phyloP scores from a whole-genome alignment of 2,888 invertebrate genomes.

The Drosophila mimica region DNA sequence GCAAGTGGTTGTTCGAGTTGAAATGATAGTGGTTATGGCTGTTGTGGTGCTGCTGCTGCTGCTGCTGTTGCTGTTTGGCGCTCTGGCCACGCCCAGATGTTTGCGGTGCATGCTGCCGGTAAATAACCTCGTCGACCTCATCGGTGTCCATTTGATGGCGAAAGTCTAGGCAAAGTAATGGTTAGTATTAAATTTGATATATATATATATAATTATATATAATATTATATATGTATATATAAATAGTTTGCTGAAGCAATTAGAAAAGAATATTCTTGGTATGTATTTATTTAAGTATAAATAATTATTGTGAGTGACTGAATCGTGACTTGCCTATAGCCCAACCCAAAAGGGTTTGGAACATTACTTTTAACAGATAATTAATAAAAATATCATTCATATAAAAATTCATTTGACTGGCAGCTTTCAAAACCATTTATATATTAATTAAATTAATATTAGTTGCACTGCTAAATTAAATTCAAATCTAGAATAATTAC shows the following conservation, averaged over 20 bases:
- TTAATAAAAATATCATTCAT: neutral
- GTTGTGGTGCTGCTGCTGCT: conserved; percentile 55
- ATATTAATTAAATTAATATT: neutral
- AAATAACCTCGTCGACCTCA: conserved; percentile 78
- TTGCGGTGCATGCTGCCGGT: conserved; percentile 65
- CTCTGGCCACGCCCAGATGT: conserved; percentile 45
- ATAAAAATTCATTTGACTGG: neutral
- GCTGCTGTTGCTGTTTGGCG: conserved; percentile 31
- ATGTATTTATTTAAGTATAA: neutral
- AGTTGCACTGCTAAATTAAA: neutral
- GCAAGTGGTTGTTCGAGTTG: conserved; percentile 82
- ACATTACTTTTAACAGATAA: neutral
- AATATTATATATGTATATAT: neutral
- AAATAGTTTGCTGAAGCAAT: neutral
- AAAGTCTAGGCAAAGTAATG: conserved; percentile 60
- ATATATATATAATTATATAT: neutral
- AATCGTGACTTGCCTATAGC: neutral
- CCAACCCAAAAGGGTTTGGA: neutral
- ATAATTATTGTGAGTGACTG: neutral
- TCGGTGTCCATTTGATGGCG: conserved; percentile 82
- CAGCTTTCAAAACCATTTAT: neutral
- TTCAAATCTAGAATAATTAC: neutral
- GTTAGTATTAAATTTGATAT: neutral
- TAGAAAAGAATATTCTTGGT: neutral
- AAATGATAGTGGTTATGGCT: conserved; percentile 81